Evolutionary conservation across 2,888 invertebrate species (phyloP).

Genomic region (Petrophora chlorosata): DNA sequence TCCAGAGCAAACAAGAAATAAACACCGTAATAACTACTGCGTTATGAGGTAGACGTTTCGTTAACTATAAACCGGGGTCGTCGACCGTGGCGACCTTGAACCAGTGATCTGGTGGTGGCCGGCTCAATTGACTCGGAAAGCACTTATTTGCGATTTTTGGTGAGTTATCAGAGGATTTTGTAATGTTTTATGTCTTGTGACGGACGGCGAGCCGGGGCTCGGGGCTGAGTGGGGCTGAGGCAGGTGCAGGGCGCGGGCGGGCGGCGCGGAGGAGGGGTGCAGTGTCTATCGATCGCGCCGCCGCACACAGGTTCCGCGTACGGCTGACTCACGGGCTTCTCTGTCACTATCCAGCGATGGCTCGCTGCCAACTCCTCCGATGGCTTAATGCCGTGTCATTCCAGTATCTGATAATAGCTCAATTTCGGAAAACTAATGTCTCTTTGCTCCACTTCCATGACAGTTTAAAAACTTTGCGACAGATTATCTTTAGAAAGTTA

Average conservation of each 20-base stretch:
- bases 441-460: conserved; percentile 19
- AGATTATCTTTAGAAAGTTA: not conserved
- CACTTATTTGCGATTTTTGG: conserved; percentile 48
- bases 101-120: conserved; percentile 48
- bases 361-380: conserved; percentile 68
- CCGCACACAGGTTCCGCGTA: conserved; percentile 66
- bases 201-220: conserved; percentile 50
- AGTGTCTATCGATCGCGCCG: conserved; percentile 79
- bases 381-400: conserved; percentile 64
- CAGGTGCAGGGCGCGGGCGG: conserved; percentile 57
- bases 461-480: not conserved
- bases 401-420: conserved; percentile 56
- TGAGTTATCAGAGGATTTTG: conserved; percentile 45
- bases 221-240: conserved; percentile 45
- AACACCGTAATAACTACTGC: conserved; percentile 44
- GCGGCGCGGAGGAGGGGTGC: conserved; percentile 55
- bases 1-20: conserved; percentile 53
- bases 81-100: conserved; percentile 67
- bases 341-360: conserved; percentile 66
- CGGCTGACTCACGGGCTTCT: conserved; percentile 71
- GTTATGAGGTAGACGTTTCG: conserved; percentile 57
- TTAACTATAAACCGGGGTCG: conserved; percentile 45
- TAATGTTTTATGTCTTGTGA: conserved; percentile 43
- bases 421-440: conserved; percentile 44
- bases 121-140: conserved; percentile 41